Evolutionary conservation across 1,140 invertebrate genomes (phyloP), one percentile per base, ranked within the genome.

Genomic region (Orchesella cincta): DNA sequence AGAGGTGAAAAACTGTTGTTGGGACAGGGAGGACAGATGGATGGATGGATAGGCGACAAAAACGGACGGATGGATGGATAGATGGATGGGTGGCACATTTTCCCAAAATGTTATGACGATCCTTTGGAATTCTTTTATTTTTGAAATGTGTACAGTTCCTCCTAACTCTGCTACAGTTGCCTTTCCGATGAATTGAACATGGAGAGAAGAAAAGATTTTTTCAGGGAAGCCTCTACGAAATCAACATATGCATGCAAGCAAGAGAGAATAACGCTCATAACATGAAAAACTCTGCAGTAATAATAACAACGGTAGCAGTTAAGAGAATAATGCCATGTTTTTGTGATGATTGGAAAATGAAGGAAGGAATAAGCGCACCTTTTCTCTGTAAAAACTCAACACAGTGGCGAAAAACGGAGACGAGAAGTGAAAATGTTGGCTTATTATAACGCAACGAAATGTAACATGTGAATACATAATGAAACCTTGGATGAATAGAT

Each of bases 1-100:
- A 67, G 62, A 67, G 62, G 62, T 67, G 62, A 67, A 67, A 67
- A 67, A 67, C 62, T 67, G 62, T 67, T 67, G 62, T 67, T 67
- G 62, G 62, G 62, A 67, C 62, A 67, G 62, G n/a, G n/a, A n/a
- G n/a, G n/a, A 57, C 26, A 23, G 54, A 67, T 57, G 52, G 52
- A 57, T 57, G 52, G 52, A 57, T 67, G 62, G 62, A 67, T 67
- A 67, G 62, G 31, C 62, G 62, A 67, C 62, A 67, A 67, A 46
- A 67, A 67, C 54, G 12, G 54, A 67, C 62, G 62, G 62, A 67
- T n/a, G 54, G 62, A 33, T n/a, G 54, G 62, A 33, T 29, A 31
- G 62, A 57, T 57, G n/a, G n/a, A 46, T 46, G 62, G 62, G 33
- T 67, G 62, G 62, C 62, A 67, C 33, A 31, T 67, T 57, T 67